Conservation (phyloP, 1,140 invertebrate species). For the Kradibia gibbosae region DNA sequence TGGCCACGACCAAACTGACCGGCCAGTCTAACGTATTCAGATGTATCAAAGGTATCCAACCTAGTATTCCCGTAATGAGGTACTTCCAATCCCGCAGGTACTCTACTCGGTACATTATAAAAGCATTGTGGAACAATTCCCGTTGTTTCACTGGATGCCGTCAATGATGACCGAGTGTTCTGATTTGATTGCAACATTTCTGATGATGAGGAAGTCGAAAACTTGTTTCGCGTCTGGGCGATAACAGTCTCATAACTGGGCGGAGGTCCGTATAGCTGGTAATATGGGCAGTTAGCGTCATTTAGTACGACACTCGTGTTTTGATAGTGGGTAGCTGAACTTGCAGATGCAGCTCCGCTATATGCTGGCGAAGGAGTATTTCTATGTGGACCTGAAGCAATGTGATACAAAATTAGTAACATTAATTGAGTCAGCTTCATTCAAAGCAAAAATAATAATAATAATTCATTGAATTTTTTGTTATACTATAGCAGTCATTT, state of each 20-base stretch:
- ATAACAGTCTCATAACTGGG: conserved; percentile 73
- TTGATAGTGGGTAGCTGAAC: conserved; percentile 65
- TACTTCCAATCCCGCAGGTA: background rate
- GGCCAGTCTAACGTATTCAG: conserved; percentile 33
- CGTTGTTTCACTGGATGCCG: conserved; percentile 52
- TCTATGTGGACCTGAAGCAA: conserved; percentile 55
- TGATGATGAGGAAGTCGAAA: conserved; percentile 59
- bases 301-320: conserved; percentile 68
- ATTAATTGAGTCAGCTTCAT: too few relatives aligned
- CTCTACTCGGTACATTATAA: conserved; percentile 12
- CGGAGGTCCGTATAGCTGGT: conserved; percentile 71
- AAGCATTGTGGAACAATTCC: conserved; percentile 3
- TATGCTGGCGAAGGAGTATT: conserved; percentile 55
- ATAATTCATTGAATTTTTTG: too few relatives aligned
- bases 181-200: conserved; percentile 56
- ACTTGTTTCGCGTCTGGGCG: conserved; percentile 66
- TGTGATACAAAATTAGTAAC: too few relatives aligned
- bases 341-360: conserved; percentile 55
- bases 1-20: background rate
- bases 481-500: too few relatives aligned
- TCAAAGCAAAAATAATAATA: too few relatives aligned
- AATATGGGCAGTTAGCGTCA: conserved; percentile 68
- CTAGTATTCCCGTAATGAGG: conserved; percentile 43
- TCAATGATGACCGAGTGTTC: background rate
- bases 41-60: conserved; percentile 8